Percentiles rank a stretch among this genome's conserved stretches.
Conservation (phyloP, 1,140 invertebrate genomes). For the Heliconius hermathena region DNA sequence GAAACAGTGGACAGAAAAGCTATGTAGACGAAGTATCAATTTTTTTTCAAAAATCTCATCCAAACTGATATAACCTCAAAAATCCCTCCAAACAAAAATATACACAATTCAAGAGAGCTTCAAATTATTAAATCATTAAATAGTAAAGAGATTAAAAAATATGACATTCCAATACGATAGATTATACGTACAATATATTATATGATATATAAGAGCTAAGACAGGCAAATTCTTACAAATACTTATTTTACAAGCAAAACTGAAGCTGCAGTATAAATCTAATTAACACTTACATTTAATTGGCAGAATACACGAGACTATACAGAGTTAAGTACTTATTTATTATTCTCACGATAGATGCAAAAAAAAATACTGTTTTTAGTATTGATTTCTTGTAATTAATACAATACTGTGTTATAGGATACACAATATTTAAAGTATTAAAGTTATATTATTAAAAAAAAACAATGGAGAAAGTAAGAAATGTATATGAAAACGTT, state of each 20-base stretch:
- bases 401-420: not conserved
- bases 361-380: slow-evolving; percentile 6
- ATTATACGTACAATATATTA: not conserved
- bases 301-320: slow-evolving; percentile 32
- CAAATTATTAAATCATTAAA: too few relatives aligned
- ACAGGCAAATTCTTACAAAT: slow-evolving; percentile 12
- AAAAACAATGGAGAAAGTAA: not conserved
- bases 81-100: not conserved
- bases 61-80: not conserved
- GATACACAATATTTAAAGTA: not conserved
- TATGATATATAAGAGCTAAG: not conserved
- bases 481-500: not conserved
- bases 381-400: not conserved
- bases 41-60: slow-evolving; percentile 16
- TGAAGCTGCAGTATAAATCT: slow-evolving; percentile 38
- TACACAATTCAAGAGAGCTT: too few relatives aligned
- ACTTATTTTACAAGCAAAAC: slow-evolving; percentile 21
- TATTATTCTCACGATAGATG: not conserved
- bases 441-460: not conserved
- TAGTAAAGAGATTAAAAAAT: too few relatives aligned
- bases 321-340: slow-evolving; percentile 29
- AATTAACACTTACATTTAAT: slow-evolving; percentile 38
- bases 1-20: slow-evolving; percentile 24
- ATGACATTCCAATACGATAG: too few relatives aligned
- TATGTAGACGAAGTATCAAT: slow-evolving; percentile 24